Percentiles rank a stretch among this genome's conserved stretches.
Evolutionary conservation across 2,797 vertebrate genomes (phyloP).

Genomic region (Acipenser ruthenus): DNA sequence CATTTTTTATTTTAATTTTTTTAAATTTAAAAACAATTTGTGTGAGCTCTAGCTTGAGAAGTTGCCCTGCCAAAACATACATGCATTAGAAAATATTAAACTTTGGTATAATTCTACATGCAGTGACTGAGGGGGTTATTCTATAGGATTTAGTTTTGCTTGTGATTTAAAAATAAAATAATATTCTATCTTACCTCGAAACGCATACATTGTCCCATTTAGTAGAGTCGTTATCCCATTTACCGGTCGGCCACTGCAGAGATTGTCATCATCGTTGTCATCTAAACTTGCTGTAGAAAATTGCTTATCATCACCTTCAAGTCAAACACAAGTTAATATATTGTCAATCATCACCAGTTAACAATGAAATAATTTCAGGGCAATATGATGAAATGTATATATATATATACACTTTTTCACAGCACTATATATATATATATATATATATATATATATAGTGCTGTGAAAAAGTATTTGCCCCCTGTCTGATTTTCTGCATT

Average conservation of each 20-base stretch:
- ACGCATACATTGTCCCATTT: constrained; percentile 82
- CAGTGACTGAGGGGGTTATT: background rate
- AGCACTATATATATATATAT: too few species aligned
- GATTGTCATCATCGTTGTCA: constrained; percentile 66
- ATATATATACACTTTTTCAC: too few species aligned
- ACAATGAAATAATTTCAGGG: too few species aligned
- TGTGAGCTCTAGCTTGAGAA: background rate
- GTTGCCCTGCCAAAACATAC: background rate
- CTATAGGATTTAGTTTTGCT: too few species aligned
- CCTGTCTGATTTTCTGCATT: too few species aligned
- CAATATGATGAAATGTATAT: too few species aligned
- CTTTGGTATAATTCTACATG: background rate
- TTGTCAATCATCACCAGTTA: constrained; percentile 9
- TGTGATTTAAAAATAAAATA: background rate
- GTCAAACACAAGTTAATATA: background rate
- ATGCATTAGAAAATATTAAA: background rate
- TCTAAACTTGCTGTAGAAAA: constrained; percentile 37
- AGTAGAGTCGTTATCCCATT: constrained; percentile 72
- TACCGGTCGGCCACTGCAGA: constrained; percentile 77
- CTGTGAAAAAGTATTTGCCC: too few species aligned
- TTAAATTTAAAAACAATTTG: background rate
- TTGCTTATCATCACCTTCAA: background rate
- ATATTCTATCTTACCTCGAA: constrained; percentile 70
- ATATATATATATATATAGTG: too few species aligned
- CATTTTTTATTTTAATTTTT: too few species aligned